These are phyloP conservation scores for Amphipyra berbera DNA, from an alignment of 2,888 invertebrate genomes.

Conservation along the genomic window DNA sequence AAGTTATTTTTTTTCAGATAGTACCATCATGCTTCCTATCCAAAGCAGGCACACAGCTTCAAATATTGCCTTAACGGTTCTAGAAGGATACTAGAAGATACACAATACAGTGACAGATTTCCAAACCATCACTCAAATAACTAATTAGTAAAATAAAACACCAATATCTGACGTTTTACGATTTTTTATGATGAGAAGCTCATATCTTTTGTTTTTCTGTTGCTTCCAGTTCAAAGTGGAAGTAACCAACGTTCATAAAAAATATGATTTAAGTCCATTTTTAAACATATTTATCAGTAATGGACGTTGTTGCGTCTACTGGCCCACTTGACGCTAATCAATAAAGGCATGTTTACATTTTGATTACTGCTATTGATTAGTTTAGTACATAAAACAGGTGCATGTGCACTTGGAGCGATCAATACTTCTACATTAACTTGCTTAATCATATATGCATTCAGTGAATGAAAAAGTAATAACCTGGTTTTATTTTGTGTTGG, in stretches of 20 bases:
- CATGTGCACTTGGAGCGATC: slow-evolving; percentile 33
- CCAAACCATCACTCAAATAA: too few relatives aligned
- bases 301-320: slow-evolving; percentile 11
- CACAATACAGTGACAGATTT: too few relatives aligned
- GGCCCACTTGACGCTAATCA: slow-evolving; percentile 27
- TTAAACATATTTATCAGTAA: background rate
- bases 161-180: too few relatives aligned
- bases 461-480: background rate
- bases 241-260: background rate
- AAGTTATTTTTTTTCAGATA: too few relatives aligned
- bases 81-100: too few relatives aligned
- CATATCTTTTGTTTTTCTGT: too few relatives aligned
- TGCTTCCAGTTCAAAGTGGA: background rate
- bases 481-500: too few relatives aligned
- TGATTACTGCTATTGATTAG: slow-evolving; percentile 35
- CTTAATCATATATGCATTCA: slow-evolving; percentile 6
- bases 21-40: too few relatives aligned
- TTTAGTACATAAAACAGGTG: slow-evolving; percentile 24
- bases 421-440: slow-evolving; percentile 28
- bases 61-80: too few relatives aligned
- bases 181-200: too few relatives aligned
- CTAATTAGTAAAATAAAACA: too few relatives aligned
- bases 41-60: too few relatives aligned
- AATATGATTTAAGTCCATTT: background rate
- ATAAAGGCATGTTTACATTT: slow-evolving; percentile 40